phyloP scores from a whole-genome alignment of 1,140 invertebrate genomes.

The Drosophila sp. region DNA sequence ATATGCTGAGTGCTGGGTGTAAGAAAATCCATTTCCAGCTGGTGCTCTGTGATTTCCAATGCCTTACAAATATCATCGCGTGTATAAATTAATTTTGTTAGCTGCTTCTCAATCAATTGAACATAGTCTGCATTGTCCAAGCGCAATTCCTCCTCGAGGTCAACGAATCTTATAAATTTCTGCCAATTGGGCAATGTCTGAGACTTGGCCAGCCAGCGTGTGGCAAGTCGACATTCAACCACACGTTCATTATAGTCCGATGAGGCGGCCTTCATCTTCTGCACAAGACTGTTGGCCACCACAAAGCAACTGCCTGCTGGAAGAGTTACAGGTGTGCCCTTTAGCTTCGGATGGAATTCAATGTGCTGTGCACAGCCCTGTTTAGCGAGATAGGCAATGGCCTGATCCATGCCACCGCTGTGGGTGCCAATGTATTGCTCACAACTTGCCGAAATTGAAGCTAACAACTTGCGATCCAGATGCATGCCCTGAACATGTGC shows the following conservation, averaged over 20 bases:
- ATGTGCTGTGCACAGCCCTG: conserved; percentile 96
- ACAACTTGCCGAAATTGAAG: conserved; percentile 93
- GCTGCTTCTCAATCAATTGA: conserved; percentile 86
- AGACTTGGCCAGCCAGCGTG: conserved; percentile 91
- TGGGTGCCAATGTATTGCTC: conserved; percentile 97
- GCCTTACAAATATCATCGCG: conserved; percentile 90
- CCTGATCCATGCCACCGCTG: conserved; percentile 99
- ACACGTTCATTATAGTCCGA: conserved; percentile 96
- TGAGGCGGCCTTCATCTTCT: conserved; percentile 97
- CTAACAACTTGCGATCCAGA: conserved; percentile 91
- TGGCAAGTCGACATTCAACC: conserved; percentile 95
- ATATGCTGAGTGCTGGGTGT: conserved; percentile 89
- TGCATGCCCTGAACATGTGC: conserved; percentile 90
- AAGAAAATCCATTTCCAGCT: conserved; percentile 88
- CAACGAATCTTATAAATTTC: conserved; percentile 87
- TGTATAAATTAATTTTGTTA: conserved; percentile 90
- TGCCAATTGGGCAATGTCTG: conserved; percentile 87
- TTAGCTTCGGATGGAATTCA: conserved; percentile 94
- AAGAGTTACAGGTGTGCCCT: conserved; percentile 90
- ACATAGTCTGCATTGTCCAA: conserved; percentile 79
- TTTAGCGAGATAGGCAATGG: conserved; percentile 96
- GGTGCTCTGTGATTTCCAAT: conserved; percentile 88
- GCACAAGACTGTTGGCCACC: conserved; percentile 95
- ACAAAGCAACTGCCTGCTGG: conserved; percentile 95
- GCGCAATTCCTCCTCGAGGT: conserved; percentile 88